Conservation (phyloP, 2,888 invertebrate genomes). For the Rhingia rostrata region DNA sequence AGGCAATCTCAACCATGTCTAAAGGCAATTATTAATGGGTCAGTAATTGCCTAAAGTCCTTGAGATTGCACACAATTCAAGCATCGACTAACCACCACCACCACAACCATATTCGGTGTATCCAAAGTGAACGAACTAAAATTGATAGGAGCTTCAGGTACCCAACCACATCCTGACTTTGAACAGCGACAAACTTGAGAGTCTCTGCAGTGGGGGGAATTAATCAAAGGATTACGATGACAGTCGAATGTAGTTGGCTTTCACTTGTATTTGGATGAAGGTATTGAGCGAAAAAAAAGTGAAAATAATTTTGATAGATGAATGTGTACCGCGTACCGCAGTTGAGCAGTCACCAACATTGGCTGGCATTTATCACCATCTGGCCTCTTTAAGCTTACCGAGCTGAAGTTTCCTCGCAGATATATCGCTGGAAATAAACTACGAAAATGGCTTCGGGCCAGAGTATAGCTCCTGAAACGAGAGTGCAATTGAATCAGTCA, state of each 20-base stretch:
- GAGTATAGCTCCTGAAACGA: neutral
- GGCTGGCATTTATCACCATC: conserved; percentile 23
- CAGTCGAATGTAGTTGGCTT: conserved; percentile 19
- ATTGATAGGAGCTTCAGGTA: neutral
- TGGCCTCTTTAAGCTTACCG: conserved; percentile 11
- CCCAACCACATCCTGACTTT: neutral
- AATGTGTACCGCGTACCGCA: conserved; percentile 40
- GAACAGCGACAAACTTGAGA: conserved; percentile 42
- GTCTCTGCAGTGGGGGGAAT: conserved; percentile 48
- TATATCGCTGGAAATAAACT: conserved; percentile 47
- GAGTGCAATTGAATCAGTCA: conserved; percentile 54
- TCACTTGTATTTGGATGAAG: neutral
- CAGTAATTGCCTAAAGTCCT: conserved; percentile 68
- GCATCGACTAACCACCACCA: conserved; percentile 11
- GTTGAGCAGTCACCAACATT: conserved; percentile 36
- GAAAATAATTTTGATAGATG: conserved; percentile 57
- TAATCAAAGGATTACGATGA: conserved; percentile 66
- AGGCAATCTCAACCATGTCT: conserved; percentile 17
- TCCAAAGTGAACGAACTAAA: conserved; percentile 16
- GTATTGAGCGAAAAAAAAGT: neutral
- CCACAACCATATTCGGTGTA: conserved; percentile 16
- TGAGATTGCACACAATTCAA: conserved; percentile 59
- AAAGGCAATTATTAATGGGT: conserved; percentile 73
- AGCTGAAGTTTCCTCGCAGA: conserved; percentile 15
- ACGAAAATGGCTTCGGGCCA: conserved; percentile 9